Conservation (phyloP, 1,140 invertebrate species). For the Contarinia nasturtii region DNA sequence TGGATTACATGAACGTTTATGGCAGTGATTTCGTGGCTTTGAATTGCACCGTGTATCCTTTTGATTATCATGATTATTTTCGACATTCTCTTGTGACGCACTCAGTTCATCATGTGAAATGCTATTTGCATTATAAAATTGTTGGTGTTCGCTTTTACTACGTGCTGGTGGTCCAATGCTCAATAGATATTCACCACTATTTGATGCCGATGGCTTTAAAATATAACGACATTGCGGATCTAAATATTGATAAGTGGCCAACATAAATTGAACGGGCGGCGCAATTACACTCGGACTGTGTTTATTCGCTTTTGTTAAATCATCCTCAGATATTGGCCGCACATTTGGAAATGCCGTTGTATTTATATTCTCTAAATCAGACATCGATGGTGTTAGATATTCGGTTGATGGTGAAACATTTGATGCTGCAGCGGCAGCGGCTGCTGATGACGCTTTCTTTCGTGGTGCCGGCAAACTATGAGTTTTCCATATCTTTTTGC, state of each 20-base stretch:
- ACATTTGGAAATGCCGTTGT: conserved; percentile 24
- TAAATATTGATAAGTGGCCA: conserved; percentile 43
- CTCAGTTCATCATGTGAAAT: not conserved
- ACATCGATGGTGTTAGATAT: not conserved
- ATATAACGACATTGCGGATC: conserved; percentile 46
- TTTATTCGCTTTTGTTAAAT: conserved; percentile 34
- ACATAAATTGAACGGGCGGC: conserved; percentile 32
- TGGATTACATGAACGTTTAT: conserved; percentile 50
- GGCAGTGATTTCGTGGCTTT: conserved; percentile 17
- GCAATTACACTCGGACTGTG: conserved; percentile 26
- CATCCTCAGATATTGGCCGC: conserved; percentile 47
- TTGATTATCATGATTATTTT: conserved; percentile 22
- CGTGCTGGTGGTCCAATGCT: conserved; percentile 37
- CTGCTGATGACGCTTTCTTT: conserved; percentile 33
- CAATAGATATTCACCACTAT: conserved; percentile 43
- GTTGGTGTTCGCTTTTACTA: conserved; percentile 37
- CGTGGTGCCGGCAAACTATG: conserved; percentile 67
- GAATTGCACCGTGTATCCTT: conserved; percentile 5
- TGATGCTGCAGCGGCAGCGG: conserved; percentile 19
- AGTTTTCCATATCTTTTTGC: conserved; percentile 71
- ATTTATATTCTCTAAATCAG: no score
- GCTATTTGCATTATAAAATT: not conserved
- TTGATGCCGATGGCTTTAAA: conserved; percentile 32
- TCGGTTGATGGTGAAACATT: conserved; percentile 23
- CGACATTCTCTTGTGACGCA: conserved; percentile 11